Base-by-base conservation (phyloP, 2,113 vertebrate species). In the Sinocyclocheilus anshuiensis region DNA sequence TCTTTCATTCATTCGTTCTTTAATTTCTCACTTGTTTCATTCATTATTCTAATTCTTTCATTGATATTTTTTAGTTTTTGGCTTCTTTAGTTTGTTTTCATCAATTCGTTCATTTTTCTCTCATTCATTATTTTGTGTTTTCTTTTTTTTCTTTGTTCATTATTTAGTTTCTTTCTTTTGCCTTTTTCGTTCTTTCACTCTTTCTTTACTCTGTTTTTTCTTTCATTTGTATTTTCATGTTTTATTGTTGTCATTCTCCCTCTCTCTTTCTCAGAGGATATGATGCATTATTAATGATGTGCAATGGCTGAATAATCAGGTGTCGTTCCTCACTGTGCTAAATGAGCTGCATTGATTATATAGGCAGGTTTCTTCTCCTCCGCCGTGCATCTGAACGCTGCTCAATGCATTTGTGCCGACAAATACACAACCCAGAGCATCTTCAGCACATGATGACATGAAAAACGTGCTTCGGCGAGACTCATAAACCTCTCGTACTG, bases 221-320 rank as follows among this genome's bases (percentile, higher is more conserved):
- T 39, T 72, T 39, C 7, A 22, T 11, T 39, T 36, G 15, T 39
- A 8, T 10, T 10, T 39, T 72, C 36, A 33, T 36, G 36, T 86
- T 72, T 7, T 81, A 3, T 33, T 2, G 24, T 45, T 39, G 65
- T 42, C 22, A 9, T 16, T 55, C 45, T 53, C 50, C 1, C 45
- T 77, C 83, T 76, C 42, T 36, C n/a, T 76, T 29, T 45, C 16
- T 72, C 61, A 6, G 8, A 85, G 85, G 1, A 11, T 63, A 72
- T 74, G 84, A 26, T 91, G 86, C 92, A 92, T 92, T 94, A 94
- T 93, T 93, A 88, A 91, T 90, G 92, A 88, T 85, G 36, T 82
- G 90, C 90, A 93, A 94, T 90, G 91, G 87, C 92, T 92, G 94
- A 96, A 95, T 95, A 95, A 95, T 96, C 94, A 95, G 93, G 93